Base-by-base conservation (phyloP, 2,797 vertebrate genomes). In the Helostoma temminkii region DNA sequence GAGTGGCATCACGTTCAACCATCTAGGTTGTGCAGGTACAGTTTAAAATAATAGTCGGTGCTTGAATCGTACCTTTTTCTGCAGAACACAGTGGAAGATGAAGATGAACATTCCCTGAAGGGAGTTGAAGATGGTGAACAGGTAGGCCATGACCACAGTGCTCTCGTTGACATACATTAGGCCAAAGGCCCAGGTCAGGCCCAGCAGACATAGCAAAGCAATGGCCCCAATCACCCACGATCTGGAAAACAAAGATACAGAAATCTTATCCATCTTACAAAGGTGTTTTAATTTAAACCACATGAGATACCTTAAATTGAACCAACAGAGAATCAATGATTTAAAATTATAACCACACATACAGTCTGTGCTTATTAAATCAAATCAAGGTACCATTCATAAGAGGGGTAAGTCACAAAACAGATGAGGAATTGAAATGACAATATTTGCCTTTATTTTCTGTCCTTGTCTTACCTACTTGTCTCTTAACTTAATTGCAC, bases 41-140 rank as follows among this genome's bases (percentile, higher is more conserved):
- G 11, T 57, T 19, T 21, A 10, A 21, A 19, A 11, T 57, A 0
- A 11, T 12, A 3, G 32, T 4, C 15, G 15, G 36, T 15, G 15
- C 14, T 48, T 2, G 43, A 56, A 34, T 4, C 14, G 81, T 92
- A 98, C 98, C 97, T 99, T 99, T 90, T 99, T 99, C 93, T 99
- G 98, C 80, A 99, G 96, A 68, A 99, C 97, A 85, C 98, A 99
- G 93, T 99, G 98, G 94, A 99, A 99, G 92, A 99, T 98, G 93
- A 99, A 99, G 94, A 99, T 99, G 94, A 99, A 99, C 97, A 99
- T 99, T 79, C 98, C 98, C 92, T 99, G 98, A 64, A 99, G 96
- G 90, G 97, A 99, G 95, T 99, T 99, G 94, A 99, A 99, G 94
- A 99, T 98, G 90, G 97, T 98, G 94, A 99, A 99, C 90, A 99